Conservation (phyloP, 1,140 invertebrate genomes). For the Theocolax elegans region DNA sequence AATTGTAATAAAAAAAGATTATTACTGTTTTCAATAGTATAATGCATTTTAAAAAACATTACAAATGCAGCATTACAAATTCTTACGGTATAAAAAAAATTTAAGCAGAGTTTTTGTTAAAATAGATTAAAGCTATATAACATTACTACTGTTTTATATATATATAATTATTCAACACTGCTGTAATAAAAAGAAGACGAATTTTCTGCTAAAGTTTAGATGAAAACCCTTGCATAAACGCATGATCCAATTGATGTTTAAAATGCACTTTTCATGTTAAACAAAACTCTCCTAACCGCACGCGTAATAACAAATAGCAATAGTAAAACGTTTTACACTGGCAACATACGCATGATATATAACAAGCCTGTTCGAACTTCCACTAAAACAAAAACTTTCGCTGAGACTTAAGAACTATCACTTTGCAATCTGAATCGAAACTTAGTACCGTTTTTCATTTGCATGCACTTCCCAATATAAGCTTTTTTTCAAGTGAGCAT, state of each 20-base stretch:
- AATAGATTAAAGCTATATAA: no score
- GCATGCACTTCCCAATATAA: slow-evolving; percentile 32
- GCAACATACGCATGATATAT: slow-evolving; percentile 42
- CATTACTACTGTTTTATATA: no score
- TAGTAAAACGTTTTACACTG: slow-evolving; percentile 41
- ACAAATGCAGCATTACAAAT: no score
- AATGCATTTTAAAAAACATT: no score
- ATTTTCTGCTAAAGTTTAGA: slow-evolving; percentile 12
- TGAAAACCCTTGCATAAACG: slow-evolving; percentile 33
- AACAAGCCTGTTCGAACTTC: slow-evolving; percentile 40
- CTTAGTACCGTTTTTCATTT: slow-evolving; percentile 43
- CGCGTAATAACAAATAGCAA: slow-evolving; percentile 40
- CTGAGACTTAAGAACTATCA: slow-evolving; percentile 30
- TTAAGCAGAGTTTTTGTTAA: no score
- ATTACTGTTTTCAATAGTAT: no score
- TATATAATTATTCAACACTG: not conserved
- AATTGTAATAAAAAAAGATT: no score
- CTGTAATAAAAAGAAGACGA: slow-evolving; percentile 28
- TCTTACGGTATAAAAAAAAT: no score
- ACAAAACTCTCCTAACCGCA: slow-evolving; percentile 37
- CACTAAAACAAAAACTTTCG: slow-evolving; percentile 33
- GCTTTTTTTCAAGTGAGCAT: slow-evolving; percentile 35
- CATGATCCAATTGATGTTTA: slow-evolving; percentile 30
- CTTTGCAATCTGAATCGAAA: slow-evolving; percentile 39
- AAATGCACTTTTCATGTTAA: slow-evolving; percentile 40